These are phyloP conservation scores for Heterotis niloticus DNA, from an alignment of 2,113 vertebrate species.

Conservation along the genomic window DNA sequence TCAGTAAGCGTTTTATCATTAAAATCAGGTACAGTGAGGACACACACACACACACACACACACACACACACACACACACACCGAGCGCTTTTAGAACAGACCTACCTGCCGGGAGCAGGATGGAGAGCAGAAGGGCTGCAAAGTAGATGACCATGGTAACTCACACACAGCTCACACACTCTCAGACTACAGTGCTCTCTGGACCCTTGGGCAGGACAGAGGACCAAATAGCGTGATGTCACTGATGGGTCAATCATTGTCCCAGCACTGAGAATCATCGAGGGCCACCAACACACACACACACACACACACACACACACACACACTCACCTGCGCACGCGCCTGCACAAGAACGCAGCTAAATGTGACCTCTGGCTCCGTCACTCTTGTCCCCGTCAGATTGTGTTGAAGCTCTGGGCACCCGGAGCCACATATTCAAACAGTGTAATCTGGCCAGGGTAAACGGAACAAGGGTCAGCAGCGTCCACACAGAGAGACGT, in stretches of 20 bases:
- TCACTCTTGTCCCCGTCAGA: not conserved
- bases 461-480: conserved; percentile 21
- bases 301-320: not conserved
- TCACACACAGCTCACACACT: not conserved
- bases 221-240: not conserved
- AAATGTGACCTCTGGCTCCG: not conserved
- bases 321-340: not conserved
- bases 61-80: not conserved
- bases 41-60: not conserved
- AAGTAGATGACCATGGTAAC: conserved; percentile 48
- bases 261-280: not conserved
- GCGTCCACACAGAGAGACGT: not conserved
- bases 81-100: not conserved
- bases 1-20: not conserved
- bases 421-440: conserved; percentile 3
- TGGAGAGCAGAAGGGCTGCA: conserved; percentile 12
- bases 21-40: not conserved
- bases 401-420: not conserved
- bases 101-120: conserved; percentile 35
- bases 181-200: not conserved
- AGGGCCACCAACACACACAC: not conserved
- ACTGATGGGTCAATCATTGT: conserved; percentile 18
- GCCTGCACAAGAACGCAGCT: not conserved
- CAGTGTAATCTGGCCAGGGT: not conserved
- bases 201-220: not conserved